phyloP scores from a whole-genome alignment of 2,113 vertebrate species.

The Sprattus sprattus region DNA sequence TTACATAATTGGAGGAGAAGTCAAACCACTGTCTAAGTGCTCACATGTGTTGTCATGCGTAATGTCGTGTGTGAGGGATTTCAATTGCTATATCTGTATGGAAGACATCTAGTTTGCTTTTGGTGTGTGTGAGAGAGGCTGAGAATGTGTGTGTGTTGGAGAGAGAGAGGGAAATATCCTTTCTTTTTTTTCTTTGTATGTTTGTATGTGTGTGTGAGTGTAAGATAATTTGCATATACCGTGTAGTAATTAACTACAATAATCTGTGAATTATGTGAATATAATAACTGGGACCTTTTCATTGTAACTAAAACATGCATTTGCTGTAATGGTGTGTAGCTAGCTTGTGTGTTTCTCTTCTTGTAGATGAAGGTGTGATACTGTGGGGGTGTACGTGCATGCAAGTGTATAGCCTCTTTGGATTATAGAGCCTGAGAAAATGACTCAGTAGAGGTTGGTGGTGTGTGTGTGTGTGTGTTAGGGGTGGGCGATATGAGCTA shows the following conservation, averaged over 20 bases:
- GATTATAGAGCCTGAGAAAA: neutral
- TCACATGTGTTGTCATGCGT: neutral
- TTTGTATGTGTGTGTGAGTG: no score
- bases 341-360: neutral
- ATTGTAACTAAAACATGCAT: neutral
- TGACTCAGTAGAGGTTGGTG: neutral
- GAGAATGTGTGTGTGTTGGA: neutral
- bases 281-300: neutral
- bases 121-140: no score
- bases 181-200: no score
- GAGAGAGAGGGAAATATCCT: no score
- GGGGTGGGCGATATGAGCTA: no score
- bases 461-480: constrained; percentile 2
- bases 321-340: neutral
- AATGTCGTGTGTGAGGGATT: neutral
- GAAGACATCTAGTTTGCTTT: neutral
- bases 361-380: neutral
- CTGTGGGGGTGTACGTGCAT: neutral
- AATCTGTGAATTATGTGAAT: no score
- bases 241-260: no score
- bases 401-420: constrained; percentile 3
- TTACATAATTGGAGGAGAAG: neutral
- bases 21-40: neutral
- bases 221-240: no score
- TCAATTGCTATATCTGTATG: neutral